Evolutionary conservation across 2,888 invertebrate species (phyloP), one percentile per base, ranked within the genome.

Genomic region (Perithous albicinctus): DNA sequence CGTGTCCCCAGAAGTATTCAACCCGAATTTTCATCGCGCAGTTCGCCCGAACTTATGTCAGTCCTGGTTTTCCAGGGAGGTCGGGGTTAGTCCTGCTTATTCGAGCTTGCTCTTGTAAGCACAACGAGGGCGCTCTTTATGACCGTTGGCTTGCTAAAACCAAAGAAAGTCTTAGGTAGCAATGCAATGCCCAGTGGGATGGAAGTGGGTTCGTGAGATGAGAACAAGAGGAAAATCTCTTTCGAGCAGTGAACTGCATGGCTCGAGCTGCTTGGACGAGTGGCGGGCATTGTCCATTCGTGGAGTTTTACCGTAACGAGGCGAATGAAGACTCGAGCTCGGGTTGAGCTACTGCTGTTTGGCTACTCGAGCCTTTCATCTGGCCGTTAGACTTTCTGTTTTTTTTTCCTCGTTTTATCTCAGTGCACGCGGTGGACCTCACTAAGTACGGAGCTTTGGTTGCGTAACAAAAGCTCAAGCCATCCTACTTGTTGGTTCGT

Each of bases 291-390:
- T 80, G 75, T 80, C 61, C 70, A 64, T 72, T 69, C 56, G 29
- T 48, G 29, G 48, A 76, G 59, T 70, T 66, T 41, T 10, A 7
- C 29, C 64, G 70, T 80, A 80, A 80, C 76, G 80, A 80, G 80
- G 32, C 63, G 20, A 66, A 66, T 29, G 43, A 66, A 66, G 64
- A 56, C 56, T 29, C 64, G 70, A 64, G 38, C 63, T 48, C 67
- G 41, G 70, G 56, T 56, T 78, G 43, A 70, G 56, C 63, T 32
- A 12, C 63, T 63, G 29, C 41, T 63, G 43, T 51, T 77, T 46
- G 59, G 59, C 35, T 29, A 35, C 41, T 70, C 51, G 20, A 78
- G 70, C 63, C 70, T 70, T 70, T 69, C n/a, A 23, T 63, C 41
- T 23, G 59, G n/a, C 63, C 70, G 51, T 63, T 59, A 46, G 48